Base-by-base conservation (phyloP, 2,113 vertebrate genomes). In the Suricata suricatta region DNA sequence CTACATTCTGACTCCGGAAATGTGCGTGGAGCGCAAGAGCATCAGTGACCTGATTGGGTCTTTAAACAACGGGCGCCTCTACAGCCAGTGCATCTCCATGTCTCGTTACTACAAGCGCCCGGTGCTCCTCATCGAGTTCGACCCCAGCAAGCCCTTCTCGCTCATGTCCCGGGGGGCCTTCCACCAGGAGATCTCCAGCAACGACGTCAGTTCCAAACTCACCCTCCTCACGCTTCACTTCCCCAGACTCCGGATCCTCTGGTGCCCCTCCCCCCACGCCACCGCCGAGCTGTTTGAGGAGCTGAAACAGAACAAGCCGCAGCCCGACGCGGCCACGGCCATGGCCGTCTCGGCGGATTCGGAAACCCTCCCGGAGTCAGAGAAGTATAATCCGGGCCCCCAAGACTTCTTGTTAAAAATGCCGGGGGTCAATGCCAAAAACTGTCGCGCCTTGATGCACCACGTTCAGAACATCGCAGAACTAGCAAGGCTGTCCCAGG, bases 1-100 rank as follows among this genome's bases (percentile, higher is more conserved):
- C 98, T 99, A 99, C 93, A 99, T 99, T 90, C 99, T 99, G 50
- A 99, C 99, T 0, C 99, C 99, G 0, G 99, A 99, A 29, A 98
- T 99, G 35, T 99, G 99, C 0, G 99, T 99, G 25, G 99, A 99
- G 97, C 99, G 99, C 77, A 99, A 99, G 92, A 99, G 99, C 11
- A 97, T 99, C 98, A 99, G 99, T 0, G 99, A 99, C 25, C 98
- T 99, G 97, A 99, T 99, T 0, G 99, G 99, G 10, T 99, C 99
- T 0, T 57, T 99, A 3, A 99, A 99, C 96, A 99, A 99, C 0
- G 99, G 99, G 2, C 98, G 99, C 19, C 99, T 99, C 7, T 99
- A 99, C 47, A 88, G 99, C 1, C 99, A 99, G 97, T 99, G 99
- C 72, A 74, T 99, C 47, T 98, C 99, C 97, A 99, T 99, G 99